These are phyloP conservation scores for Nephrotoma guestfalica DNA, from an alignment of 2,888 invertebrate species.

Conservation along the genomic window DNA sequence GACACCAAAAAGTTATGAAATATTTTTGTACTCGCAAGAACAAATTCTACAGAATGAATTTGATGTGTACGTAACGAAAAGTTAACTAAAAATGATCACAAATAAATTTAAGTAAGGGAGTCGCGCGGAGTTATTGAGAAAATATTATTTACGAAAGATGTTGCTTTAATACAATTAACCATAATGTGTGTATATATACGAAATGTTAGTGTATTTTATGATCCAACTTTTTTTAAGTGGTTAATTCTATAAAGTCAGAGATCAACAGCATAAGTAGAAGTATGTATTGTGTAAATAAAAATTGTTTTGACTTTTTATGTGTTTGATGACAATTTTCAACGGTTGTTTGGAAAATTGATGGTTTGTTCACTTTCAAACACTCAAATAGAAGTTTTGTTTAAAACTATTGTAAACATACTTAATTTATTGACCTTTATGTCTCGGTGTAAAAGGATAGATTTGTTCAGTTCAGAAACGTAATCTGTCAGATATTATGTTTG, in stretches of 20 bases:
- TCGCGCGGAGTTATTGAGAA: background rate
- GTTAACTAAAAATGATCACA: background rate
- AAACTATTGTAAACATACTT: too few relatives aligned
- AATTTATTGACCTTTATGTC: too few relatives aligned
- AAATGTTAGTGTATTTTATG: background rate
- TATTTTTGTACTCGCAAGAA: background rate
- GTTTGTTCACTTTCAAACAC: too few relatives aligned
- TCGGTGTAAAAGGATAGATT: too few relatives aligned
- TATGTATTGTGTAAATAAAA: background rate
- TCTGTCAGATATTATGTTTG: too few relatives aligned
- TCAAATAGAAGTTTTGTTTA: too few relatives aligned
- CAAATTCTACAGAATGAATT: background rate
- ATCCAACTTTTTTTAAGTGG: background rate
- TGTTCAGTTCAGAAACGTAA: too few relatives aligned
- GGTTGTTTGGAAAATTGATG: too few relatives aligned
- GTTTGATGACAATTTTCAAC: background rate
- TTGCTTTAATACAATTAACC: background rate
- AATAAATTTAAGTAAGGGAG: background rate
- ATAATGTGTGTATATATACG: background rate
- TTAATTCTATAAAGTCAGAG: background rate
- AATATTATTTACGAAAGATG: background rate
- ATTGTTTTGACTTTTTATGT: background rate
- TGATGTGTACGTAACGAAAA: background rate
- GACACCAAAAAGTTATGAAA: background rate
- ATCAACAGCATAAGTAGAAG: background rate